Base-by-base conservation (phyloP, 2,888 invertebrate genomes). In the Patella ulyssiponensis region DNA sequence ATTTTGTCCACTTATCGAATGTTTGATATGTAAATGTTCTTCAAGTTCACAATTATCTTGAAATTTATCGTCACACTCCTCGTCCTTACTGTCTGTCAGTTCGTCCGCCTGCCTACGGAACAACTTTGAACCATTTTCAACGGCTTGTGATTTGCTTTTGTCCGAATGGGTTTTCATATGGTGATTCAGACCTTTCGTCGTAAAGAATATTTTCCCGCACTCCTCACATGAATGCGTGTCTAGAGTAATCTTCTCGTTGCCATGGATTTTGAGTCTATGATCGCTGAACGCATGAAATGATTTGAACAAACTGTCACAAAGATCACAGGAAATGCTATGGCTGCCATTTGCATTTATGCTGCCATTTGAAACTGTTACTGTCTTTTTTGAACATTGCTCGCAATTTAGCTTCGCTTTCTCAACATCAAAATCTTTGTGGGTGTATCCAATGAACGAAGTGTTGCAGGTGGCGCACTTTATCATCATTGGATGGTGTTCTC, bases 291-390 rank as follows among this genome's bases (percentile, higher is more conserved):
- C 81, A 9, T 83, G 77, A 51, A 84, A 80, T n/a, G 83, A 81
- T 23, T 77, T 79, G 73, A 87, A 86, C 17, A 81, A 79, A 73
- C 84, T 83, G 1, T 81, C 82, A 76, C 87, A 87, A 23, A 84
- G 81, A 54, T 83, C 81, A 76, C 87, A 87, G 12, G 82, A 78
- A 12, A 86, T 77, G 9, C 58, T 69, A 11, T 78, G 71, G 1
- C 75, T 73, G 17, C 11, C 14, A n/a, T 58, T 33, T 14, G 73
- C 51, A 4, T 75, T 33, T 56, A 15, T 23, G 51, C 27, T 15
- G 4, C 69, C 64, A 52, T 56, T 27, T 17, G 64, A 70, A n/a
- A 51, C 23, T 17, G 71, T 23, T 11, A 64, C 27, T 7, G 44
- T 23, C 3, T 44, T 33, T 23, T 72, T 51, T 53, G 80, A 75